Conservation (phyloP, 1,140 invertebrate species). For the Drosophila kanapiae region DNA sequence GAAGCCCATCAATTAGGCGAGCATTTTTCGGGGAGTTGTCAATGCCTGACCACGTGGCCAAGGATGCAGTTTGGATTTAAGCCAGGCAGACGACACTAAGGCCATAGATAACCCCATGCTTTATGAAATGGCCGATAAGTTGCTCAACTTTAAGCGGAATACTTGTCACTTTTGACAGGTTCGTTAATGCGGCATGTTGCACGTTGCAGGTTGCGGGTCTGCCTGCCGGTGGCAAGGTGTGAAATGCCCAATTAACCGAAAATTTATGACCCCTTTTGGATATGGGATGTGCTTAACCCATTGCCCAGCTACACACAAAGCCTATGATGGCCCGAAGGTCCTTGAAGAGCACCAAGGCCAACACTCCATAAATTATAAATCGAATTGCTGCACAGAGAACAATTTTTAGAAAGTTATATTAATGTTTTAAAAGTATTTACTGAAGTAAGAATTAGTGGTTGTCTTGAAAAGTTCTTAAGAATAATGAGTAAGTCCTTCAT, state of each 20-base stretch:
- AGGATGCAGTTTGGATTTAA: constrained; percentile 28
- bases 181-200: constrained; percentile 68
- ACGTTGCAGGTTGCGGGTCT: constrained; percentile 8
- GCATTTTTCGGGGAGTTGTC: constrained; percentile 38
- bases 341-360: constrained; percentile 68
- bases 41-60: constrained; percentile 55
- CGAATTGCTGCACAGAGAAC: not conserved
- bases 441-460: not conserved
- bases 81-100: not conserved
- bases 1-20: constrained; percentile 47
- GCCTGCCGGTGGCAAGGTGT: constrained; percentile 56
- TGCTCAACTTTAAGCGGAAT: constrained; percentile 69
- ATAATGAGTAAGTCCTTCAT: not conserved
- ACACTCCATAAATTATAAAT: constrained; percentile 30
- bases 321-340: constrained; percentile 72
- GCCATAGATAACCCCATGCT: constrained; percentile 58
- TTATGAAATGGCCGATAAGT: constrained; percentile 70
- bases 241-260: constrained; percentile 74
- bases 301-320: constrained; percentile 39
- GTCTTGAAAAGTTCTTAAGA: not conserved
- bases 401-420: not conserved
- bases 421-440: not conserved
- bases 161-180: constrained; percentile 79
- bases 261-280: constrained; percentile 60
- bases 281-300: constrained; percentile 50